Evolutionary conservation across 2,113 vertebrate species (phyloP).

Genomic region (Ploceus nigricollis): DNA sequence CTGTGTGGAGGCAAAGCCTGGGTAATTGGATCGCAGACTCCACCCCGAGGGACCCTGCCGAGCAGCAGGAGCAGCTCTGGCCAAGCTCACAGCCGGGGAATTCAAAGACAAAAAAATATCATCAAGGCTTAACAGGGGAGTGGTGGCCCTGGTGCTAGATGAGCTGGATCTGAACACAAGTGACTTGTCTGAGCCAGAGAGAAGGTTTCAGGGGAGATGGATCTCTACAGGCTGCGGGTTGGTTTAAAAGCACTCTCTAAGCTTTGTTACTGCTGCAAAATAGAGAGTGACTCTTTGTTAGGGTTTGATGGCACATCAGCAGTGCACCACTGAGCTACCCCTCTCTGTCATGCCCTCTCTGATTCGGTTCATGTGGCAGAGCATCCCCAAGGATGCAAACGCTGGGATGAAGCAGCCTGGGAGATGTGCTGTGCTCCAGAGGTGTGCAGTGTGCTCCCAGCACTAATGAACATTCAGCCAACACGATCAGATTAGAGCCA

Average conservation of each 20-base stretch:
- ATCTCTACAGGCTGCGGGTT: not conserved
- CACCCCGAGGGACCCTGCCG: fast-evolving
- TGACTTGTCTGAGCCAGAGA: not conserved
- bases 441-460: not conserved
- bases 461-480: not conserved
- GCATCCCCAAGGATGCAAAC: fast-evolving
- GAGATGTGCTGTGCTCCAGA: not conserved
- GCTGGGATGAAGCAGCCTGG: not conserved
- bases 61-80: not conserved
- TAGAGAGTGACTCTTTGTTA: not conserved
- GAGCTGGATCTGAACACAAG: not conserved
- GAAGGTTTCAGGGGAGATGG: not conserved
- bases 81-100: not conserved
- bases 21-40: not conserved
- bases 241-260: not conserved
- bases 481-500: not conserved
- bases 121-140: not conserved
- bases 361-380: not conserved
- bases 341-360: not conserved
- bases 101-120: not conserved
- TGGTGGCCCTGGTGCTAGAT: not conserved
- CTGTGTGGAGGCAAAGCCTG: not conserved
- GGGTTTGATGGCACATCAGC: not conserved
- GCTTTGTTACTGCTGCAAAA: not conserved
- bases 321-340: not conserved